Percentiles rank a stretch among this genome's conserved stretches.
phyloP scores from a whole-genome alignment of 2,797 vertebrate genomes.

The Sylvilagus floridanus region DNA sequence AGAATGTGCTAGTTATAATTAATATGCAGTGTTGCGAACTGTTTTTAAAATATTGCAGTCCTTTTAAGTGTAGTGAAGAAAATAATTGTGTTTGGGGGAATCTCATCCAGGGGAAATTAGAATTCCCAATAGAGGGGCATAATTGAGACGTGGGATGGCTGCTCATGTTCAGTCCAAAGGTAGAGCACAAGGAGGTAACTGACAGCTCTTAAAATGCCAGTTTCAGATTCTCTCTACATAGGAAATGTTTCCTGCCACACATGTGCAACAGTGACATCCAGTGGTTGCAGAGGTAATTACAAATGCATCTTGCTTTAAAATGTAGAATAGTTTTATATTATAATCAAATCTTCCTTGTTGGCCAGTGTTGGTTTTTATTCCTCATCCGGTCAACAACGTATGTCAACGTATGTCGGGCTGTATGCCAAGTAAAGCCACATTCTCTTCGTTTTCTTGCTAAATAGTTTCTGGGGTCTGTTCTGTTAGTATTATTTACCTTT shows the following conservation, averaged over 20 bases:
- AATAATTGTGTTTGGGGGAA: constrained; percentile 53
- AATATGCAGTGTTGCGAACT: constrained; percentile 56
- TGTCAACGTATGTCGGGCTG: neutral
- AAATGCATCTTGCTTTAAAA: neutral
- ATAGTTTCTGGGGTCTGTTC: constrained; percentile 5
- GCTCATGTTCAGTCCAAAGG: constrained; percentile 15
- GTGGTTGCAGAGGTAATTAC: constrained; percentile 79
- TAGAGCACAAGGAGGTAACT: neutral
- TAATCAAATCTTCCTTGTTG: neutral
- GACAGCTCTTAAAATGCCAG: constrained; percentile 25
- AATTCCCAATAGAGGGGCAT: constrained; percentile 55
- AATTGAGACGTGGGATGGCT: constrained; percentile 21
- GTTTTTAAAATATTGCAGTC: constrained; percentile 46
- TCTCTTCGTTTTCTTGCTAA: neutral
- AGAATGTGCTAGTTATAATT: constrained; percentile 61
- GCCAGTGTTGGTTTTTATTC: neutral
- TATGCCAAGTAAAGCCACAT: neutral
- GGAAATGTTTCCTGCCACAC: constrained; percentile 61
- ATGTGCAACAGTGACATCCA: constrained; percentile 88
- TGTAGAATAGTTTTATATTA: neutral
- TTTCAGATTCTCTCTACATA: neutral
- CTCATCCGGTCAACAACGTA: neutral
- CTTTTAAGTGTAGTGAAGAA: constrained; percentile 61
- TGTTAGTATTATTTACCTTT: constrained; percentile 23
- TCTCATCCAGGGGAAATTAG: constrained; percentile 47